A percentile compares a stretch with the other conserved stretches of the same genome.
Evolutionary conservation across 2,888 invertebrate genomes (phyloP).

Genomic region (Diplolepis rosae): DNA sequence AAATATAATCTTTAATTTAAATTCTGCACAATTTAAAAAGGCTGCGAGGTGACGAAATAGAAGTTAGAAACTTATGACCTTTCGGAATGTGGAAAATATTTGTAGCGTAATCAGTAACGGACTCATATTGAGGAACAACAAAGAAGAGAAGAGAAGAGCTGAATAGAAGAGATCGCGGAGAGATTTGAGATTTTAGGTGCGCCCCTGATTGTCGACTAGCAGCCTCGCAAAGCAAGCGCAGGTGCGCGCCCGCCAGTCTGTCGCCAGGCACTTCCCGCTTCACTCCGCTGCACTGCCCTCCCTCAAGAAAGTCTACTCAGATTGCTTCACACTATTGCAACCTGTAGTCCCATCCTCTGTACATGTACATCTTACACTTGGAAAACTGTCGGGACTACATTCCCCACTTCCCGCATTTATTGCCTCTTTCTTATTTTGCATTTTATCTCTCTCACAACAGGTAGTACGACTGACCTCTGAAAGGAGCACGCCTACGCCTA

Average conservation of each 20-base stretch:
- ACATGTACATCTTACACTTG: not conserved
- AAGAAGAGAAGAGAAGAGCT: too few species aligned
- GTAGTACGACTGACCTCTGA: not conserved
- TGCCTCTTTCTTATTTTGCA: slow-evolving; percentile 33
- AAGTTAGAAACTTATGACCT: too few species aligned
- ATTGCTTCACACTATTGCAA: not conserved
- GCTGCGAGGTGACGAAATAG: too few species aligned
- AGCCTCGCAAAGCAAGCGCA: slow-evolving; percentile 65
- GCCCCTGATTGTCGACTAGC: slow-evolving; percentile 46
- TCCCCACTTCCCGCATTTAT: not conserved
- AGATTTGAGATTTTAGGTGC: slow-evolving; percentile 1
- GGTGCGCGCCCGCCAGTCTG: slow-evolving; percentile 72
- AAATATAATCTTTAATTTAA: too few species aligned
- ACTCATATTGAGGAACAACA: too few species aligned
- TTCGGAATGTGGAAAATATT: too few species aligned
- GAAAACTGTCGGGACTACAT: not conserved
- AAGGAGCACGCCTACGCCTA: not conserved
- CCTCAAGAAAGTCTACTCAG: slow-evolving; percentile 29
- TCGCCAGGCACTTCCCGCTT: slow-evolving; percentile 63
- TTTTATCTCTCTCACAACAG: slow-evolving; percentile 30
- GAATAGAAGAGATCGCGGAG: too few species aligned
- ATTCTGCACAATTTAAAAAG: too few species aligned
- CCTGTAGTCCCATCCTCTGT: not conserved
- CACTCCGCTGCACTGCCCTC: slow-evolving; percentile 44
- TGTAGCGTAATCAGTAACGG: too few species aligned